phyloP scores from a whole-genome alignment of 2,113 vertebrate species.

The Microcebus tavaratra region DNA sequence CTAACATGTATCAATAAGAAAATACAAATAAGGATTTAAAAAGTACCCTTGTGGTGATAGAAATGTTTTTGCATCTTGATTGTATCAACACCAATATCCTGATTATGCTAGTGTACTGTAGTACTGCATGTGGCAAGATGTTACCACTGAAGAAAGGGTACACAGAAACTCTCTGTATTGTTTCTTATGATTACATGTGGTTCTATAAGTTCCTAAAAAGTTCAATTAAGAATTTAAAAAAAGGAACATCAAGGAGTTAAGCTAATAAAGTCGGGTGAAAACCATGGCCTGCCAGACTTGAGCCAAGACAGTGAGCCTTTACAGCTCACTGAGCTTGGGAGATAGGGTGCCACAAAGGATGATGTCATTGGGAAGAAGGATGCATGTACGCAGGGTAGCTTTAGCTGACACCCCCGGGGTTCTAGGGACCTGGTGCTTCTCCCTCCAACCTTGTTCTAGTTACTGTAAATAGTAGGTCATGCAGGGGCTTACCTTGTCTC shows the following conservation, averaged over 20 bases:
- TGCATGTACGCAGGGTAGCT: too few species aligned
- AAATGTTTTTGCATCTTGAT: neutral
- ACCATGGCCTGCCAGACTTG: neutral
- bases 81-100: neutral
- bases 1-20: neutral
- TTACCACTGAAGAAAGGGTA: neutral
- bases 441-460: neutral
- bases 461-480: neutral
- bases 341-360: neutral
- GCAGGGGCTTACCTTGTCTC: neutral
- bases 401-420: neutral
- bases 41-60: neutral
- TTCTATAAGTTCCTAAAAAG: neutral
- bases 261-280: neutral
- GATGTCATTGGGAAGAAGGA: neutral
- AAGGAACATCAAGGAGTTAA: neutral
- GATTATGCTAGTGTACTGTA: neutral
- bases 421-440: neutral
- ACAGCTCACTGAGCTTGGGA: neutral
- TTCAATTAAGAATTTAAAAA: neutral
- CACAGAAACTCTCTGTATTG: too few species aligned
- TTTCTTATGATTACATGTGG: too few species aligned
- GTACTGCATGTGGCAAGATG: neutral
- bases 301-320: neutral
- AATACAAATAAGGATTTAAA: neutral